A percentile compares a stretch with the other conserved stretches of the same genome.
These are phyloP conservation scores for Tenualosa thibaudeaui DNA, from an alignment of 2,797 vertebrate species.

Conservation along the genomic window DNA sequence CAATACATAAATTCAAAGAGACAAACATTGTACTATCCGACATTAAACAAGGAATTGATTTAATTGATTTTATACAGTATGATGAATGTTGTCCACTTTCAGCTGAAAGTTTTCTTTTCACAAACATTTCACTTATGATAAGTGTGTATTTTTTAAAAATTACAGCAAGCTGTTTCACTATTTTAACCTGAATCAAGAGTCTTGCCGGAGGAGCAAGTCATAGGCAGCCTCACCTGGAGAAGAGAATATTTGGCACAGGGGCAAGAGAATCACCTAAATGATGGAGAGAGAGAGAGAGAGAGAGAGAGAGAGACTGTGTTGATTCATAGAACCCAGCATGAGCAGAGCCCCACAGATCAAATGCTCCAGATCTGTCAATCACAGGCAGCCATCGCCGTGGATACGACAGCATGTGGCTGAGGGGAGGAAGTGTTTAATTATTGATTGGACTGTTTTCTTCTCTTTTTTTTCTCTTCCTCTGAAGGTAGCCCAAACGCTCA, in stretches of 20 bases:
- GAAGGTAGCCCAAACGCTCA: constrained; percentile 23
- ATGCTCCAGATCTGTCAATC: constrained; percentile 75
- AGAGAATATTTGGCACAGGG: neutral
- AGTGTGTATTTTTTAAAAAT: neutral
- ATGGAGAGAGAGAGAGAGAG: constrained; percentile 41
- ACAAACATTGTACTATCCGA: neutral
- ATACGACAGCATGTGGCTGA: constrained; percentile 44
- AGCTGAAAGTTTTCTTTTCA: neutral
- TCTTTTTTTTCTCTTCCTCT: constrained; percentile 50
- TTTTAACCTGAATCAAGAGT: neutral
- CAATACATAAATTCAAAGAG: neutral
- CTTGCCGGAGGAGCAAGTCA: neutral
- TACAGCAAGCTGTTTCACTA: too few species aligned
- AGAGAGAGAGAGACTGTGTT: constrained; percentile 36
- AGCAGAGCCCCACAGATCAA: constrained; percentile 62
- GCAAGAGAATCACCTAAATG: constrained; percentile 46
- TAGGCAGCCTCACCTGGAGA: neutral
- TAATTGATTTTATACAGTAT: too few species aligned
- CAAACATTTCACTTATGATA: too few species aligned
- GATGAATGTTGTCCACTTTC: too few species aligned
- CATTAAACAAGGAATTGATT: neutral
- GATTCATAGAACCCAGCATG: constrained; percentile 22
- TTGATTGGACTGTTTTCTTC: constrained; percentile 67
- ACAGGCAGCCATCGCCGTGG: constrained; percentile 62
- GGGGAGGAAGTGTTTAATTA: constrained; percentile 73